Percentiles rank a stretch among this genome's conserved stretches.
These are phyloP conservation scores for Drosophila sucinea DNA, from an alignment of 1,140 invertebrate species.

Conservation along the genomic window DNA sequence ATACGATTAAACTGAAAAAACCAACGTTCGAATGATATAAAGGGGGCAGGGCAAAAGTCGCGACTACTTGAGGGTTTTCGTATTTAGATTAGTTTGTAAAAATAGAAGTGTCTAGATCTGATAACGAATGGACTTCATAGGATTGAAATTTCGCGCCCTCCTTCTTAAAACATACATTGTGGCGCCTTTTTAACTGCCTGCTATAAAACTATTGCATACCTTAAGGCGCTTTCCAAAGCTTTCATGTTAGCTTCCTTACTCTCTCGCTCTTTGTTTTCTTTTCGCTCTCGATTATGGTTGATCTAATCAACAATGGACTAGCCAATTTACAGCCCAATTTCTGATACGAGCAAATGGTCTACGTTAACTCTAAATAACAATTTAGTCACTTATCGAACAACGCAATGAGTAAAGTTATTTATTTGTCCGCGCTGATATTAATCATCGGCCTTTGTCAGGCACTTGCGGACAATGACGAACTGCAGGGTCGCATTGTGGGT, in stretches of 20 bases:
- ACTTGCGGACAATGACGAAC: background rate
- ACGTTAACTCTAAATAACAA: conserved; percentile 23
- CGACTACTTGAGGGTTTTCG: no score
- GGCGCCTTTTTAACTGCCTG: background rate
- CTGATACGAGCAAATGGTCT: conserved; percentile 33
- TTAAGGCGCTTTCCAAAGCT: background rate
- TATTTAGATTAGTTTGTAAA: no score
- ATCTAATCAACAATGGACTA: conserved; percentile 35
- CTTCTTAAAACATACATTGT: background rate
- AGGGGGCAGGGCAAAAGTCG: background rate
- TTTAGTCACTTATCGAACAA: conserved; percentile 55
- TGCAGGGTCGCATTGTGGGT: conserved; percentile 62
- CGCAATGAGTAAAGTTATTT: conserved; percentile 56
- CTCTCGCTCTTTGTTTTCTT: background rate
- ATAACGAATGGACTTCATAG: no score
- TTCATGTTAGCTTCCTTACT: background rate
- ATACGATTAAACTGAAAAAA: background rate
- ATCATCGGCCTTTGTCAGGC: conserved; percentile 15
- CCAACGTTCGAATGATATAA: no score
- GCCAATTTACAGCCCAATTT: conserved; percentile 53
- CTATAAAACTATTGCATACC: background rate
- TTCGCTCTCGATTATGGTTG: background rate
- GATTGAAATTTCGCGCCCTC: no score
- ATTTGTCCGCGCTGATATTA: conserved; percentile 12
- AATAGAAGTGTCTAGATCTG: no score